Conservation (phyloP, 2,888 invertebrate genomes). For the Melieria omissa region DNA sequence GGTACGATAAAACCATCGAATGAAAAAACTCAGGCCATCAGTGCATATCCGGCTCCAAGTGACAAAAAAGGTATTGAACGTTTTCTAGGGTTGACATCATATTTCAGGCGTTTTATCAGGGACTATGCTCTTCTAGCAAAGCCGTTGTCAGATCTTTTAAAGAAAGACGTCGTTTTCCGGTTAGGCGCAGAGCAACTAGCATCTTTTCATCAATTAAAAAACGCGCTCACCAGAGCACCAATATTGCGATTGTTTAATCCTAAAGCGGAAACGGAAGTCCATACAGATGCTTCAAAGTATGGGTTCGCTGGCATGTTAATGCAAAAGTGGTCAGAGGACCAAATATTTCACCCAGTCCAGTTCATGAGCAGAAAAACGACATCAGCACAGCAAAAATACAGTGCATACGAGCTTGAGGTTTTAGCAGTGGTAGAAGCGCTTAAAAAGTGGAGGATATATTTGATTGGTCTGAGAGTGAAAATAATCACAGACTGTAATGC, state of each 20-base stretch:
- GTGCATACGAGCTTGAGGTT: constrained; percentile 48
- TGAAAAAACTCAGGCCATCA: constrained; percentile 25
- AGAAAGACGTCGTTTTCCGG: constrained; percentile 35
- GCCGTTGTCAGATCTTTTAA: constrained; percentile 51
- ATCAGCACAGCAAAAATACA: constrained; percentile 36
- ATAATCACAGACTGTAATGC: no score
- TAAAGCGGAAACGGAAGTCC: constrained; percentile 42
- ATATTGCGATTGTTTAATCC: constrained; percentile 41
- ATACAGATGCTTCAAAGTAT: constrained; percentile 43
- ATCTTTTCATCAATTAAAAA: constrained; percentile 39
- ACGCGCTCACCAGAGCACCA: constrained; percentile 35
- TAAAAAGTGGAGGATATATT: constrained; percentile 47
- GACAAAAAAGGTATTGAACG: constrained; percentile 25
- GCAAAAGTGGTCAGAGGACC: constrained; percentile 39
- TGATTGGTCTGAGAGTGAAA: constrained; percentile 35
- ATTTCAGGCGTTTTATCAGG: constrained; percentile 18
- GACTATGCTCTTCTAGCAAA: constrained; percentile 51
- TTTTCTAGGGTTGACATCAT: constrained; percentile 30
- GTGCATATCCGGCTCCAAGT: constrained; percentile 10
- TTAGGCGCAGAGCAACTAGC: constrained; percentile 30
- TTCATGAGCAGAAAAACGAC: constrained; percentile 43
- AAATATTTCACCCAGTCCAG: constrained; percentile 35
- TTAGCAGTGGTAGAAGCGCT: constrained; percentile 49
- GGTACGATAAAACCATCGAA: constrained; percentile 21
- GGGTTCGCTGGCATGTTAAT: constrained; percentile 45